A percentile compares a stretch with the other conserved stretches of the same genome.
Evolutionary conservation across 1,140 invertebrate genomes (phyloP).

Genomic region (Lordiphosa collinella): DNA sequence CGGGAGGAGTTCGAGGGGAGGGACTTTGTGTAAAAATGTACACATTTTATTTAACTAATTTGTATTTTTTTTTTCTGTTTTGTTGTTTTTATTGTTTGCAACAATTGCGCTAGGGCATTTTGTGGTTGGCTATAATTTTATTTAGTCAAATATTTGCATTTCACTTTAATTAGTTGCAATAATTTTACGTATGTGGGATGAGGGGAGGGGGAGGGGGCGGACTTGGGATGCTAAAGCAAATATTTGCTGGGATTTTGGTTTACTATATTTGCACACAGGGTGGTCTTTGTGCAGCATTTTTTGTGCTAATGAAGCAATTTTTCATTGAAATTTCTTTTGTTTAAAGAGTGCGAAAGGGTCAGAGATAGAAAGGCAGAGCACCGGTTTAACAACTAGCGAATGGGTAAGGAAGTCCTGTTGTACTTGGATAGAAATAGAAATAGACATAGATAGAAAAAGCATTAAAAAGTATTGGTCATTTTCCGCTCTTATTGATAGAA

Average conservation of each 20-base stretch:
- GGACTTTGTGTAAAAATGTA: constrained; percentile 9
- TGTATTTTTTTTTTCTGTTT: constrained; percentile 1
- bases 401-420: too few relatives aligned
- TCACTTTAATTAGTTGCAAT: constrained; percentile 56
- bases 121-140: constrained; percentile 19
- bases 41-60: constrained; percentile 49
- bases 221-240: too few relatives aligned
- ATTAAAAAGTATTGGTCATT: too few relatives aligned
- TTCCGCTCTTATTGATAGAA: too few relatives aligned
- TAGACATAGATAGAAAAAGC: too few relatives aligned
- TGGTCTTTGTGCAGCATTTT: constrained; percentile 12
- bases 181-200: constrained; percentile 13
- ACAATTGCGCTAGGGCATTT: background rate
- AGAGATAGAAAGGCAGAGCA: too few relatives aligned
- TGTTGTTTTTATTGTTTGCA: constrained; percentile 16
- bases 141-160: constrained; percentile 64
- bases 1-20: background rate
- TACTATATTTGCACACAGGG: background rate
- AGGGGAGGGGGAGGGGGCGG: background rate
- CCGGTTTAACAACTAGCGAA: too few relatives aligned
- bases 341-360: background rate
- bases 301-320: constrained; percentile 56
- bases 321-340: background rate
- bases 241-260: too few relatives aligned
- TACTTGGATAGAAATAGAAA: too few relatives aligned